These are phyloP conservation scores for Lasiurus borealis DNA, from an alignment of 2,113 vertebrate genomes.

Conservation along the genomic window DNA sequence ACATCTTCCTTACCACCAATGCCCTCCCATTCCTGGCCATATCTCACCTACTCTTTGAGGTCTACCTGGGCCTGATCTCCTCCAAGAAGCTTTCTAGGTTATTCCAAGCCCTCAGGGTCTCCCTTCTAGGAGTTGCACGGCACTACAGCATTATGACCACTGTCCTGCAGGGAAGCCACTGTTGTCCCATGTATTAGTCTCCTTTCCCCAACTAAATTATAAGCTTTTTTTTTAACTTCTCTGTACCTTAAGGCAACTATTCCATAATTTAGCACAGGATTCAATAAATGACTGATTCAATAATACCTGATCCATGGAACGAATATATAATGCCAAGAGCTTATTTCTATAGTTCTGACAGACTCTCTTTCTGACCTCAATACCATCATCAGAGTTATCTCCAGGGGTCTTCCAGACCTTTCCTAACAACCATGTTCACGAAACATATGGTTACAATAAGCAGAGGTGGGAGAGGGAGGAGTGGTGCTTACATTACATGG, in stretches of 20 bases:
- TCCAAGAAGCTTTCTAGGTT: neutral
- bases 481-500: neutral
- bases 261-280: neutral
- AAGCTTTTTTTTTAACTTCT: constrained; percentile 24
- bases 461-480: neutral
- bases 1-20: neutral
- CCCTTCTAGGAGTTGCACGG: neutral
- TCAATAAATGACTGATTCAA: constrained; percentile 15
- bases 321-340: neutral
- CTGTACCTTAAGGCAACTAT: neutral
- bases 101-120: neutral
- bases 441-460: neutral
- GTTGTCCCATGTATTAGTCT: neutral
- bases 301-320: neutral
- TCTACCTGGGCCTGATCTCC: neutral
- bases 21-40: neutral
- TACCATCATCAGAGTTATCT: neutral
- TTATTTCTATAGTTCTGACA: neutral
- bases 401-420: neutral
- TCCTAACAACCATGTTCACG: neutral
- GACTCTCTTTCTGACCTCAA: constrained; percentile 31
- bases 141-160: neutral
- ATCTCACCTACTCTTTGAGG: neutral
- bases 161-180: neutral
- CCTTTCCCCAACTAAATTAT: neutral